Evolutionary conservation across 2,888 invertebrate genomes (phyloP).

Genomic region (Furcula furcula): DNA sequence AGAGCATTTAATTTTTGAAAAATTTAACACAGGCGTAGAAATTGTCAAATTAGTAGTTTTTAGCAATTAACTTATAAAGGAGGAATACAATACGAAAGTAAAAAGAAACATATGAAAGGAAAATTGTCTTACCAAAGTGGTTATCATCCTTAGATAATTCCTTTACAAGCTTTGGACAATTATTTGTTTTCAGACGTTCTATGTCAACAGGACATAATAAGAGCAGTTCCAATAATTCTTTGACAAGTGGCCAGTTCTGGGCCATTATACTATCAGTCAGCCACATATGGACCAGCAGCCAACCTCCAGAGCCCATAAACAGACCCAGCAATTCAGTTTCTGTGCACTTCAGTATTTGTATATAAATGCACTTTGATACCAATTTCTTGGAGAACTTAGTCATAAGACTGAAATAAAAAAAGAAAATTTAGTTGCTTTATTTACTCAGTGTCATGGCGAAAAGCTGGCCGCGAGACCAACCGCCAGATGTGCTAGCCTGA

Average conservation of each 20-base stretch:
- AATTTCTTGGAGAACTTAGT: constrained; percentile 97
- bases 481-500: too few relatives aligned
- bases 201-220: constrained; percentile 95
- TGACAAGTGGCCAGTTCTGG: constrained; percentile 93
- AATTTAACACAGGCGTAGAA: too few relatives aligned
- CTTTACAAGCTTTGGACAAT: constrained; percentile 95
- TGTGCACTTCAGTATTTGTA: constrained; percentile 94
- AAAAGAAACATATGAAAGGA: not conserved
- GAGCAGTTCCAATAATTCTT: constrained; percentile 92
- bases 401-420: constrained; percentile 90
- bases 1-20: too few relatives aligned
- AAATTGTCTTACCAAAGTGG: constrained; percentile 85
- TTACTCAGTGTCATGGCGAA: too few relatives aligned
- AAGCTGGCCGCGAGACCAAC: too few relatives aligned
- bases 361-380: constrained; percentile 97
- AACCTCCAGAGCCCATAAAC: constrained; percentile 96
- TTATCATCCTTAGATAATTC: constrained; percentile 91
- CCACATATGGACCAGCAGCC: constrained; percentile 96
- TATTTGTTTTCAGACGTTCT: constrained; percentile 93
- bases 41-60: too few relatives aligned
- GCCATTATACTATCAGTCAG: constrained; percentile 91
- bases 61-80: too few relatives aligned
- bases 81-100: not conserved
- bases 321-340: constrained; percentile 90
- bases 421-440: too few relatives aligned